phyloP scores from a whole-genome alignment of 1,140 invertebrate species.

The Idris sp. region DNA sequence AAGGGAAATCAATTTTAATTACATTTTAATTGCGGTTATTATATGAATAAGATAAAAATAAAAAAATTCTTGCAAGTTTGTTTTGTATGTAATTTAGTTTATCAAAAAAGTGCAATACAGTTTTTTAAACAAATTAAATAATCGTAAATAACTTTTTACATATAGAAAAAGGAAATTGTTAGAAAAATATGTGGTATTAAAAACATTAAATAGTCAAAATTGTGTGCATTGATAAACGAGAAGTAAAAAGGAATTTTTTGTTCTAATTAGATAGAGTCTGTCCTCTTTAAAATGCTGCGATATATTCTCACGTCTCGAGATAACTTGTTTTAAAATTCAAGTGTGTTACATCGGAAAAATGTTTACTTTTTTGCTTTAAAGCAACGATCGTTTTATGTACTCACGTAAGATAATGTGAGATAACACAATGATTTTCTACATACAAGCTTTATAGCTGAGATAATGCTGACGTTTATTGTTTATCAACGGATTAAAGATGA shows the following conservation, averaged over 20 bases:
- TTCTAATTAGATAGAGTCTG: constrained; percentile 1
- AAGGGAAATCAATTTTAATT: too few species aligned
- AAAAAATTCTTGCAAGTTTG: too few species aligned
- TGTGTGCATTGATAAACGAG: too few species aligned
- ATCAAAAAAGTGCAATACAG: too few species aligned
- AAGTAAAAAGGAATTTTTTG: neutral
- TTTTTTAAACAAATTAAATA: too few species aligned
- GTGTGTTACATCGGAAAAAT: constrained; percentile 24
- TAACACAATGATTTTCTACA: constrained; percentile 20
- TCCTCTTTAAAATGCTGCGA: neutral
- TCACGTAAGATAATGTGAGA: constrained; percentile 21
- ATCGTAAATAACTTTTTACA: neutral
- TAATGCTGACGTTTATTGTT: constrained; percentile 33
- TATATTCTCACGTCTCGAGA: constrained; percentile 5
- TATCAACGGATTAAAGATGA: constrained; percentile 24
- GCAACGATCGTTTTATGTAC: constrained; percentile 29
- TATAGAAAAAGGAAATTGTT: neutral
- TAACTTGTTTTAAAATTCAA: constrained; percentile 22
- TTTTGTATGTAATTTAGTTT: too few species aligned
- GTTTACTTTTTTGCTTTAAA: constrained; percentile 21
- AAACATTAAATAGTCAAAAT: too few species aligned
- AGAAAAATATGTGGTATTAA: too few species aligned
- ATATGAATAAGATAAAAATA: too few species aligned
- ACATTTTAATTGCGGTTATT: too few species aligned
- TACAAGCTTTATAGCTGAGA: constrained; percentile 16